Base-by-base conservation (phyloP, 2,888 invertebrate species). In the Physocephala rufipes region DNA sequence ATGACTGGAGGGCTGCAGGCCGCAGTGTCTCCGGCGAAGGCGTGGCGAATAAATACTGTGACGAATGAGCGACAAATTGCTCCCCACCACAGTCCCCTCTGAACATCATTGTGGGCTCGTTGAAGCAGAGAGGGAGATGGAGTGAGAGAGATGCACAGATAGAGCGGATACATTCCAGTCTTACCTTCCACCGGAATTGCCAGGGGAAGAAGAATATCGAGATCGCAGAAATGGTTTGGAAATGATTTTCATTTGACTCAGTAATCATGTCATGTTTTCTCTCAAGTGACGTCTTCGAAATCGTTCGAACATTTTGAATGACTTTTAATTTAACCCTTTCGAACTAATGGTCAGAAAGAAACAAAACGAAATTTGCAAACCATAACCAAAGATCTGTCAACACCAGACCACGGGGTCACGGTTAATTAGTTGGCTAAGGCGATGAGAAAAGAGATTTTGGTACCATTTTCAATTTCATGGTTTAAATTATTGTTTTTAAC, bases 61-160 rank as follows among this genome's bases (percentile, higher is more conserved):
- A 76, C 79, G 80, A 81, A 81, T 81, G 79, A 77, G 81, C 82
- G 81, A 79, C 80, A 81, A 82, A 81, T 82, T 81, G 80, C 78
- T 82, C 81, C 79, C 45, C 24, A 36, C 36, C 9, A 9, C 36
- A 36, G 36, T 7, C 5, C 9, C 5, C 9, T 4, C 36, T n/a
- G n/a, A 36, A 4, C 53, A 21, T 62, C 49, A 58, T 51, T 49
- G 51, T 36, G 36, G 55, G 36, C 28, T 58, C 49, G 68, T 49
- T n/a, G 61, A 68, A 49, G 16, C n/a, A 30, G 47, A 24, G 62
- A 19, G 49, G 19, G 36, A 45, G 36, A 58, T 62, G 61, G 68
- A 51, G 4, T 4, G 36, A 36, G n/a, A n/a, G n/a, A n/a, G n/a
- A n/a, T n/a, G n/a, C n/a, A n/a, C n/a, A n/a, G n/a, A n/a, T n/a